A percentile compares a stretch with the other conserved stretches of the same genome.
These are phyloP conservation scores for Hypanus sabinus DNA, from an alignment of 2,113 vertebrate genomes.

Conservation along the genomic window DNA sequence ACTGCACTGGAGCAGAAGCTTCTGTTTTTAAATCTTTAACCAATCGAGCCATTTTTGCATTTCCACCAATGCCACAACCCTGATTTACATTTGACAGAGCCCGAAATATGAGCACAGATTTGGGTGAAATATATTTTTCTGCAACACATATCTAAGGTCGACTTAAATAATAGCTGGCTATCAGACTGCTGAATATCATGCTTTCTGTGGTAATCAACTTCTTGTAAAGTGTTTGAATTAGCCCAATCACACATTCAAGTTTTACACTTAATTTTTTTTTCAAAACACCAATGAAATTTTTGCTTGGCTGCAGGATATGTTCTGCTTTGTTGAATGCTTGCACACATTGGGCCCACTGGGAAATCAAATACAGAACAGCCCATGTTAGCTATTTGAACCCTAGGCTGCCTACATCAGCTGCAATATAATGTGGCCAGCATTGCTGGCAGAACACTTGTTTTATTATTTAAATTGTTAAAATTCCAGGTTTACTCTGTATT, in stretches of 20 bases:
- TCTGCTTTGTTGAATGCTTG: neutral
- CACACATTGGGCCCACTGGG: neutral
- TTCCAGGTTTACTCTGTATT: neutral
- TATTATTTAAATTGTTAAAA: neutral
- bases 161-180: neutral
- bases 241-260: neutral
- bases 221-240: neutral
- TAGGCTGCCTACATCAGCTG: neutral
- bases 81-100: neutral
- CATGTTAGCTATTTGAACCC: neutral
- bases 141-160: neutral
- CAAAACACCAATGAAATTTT: neutral
- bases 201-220: neutral
- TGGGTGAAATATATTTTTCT: neutral
- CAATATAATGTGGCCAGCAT: neutral
- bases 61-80: neutral
- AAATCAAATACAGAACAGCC: neutral
- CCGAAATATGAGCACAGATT: neutral
- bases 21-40: neutral
- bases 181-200: neutral
- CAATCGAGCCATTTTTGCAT: neutral
- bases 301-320: neutral
- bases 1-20: neutral
- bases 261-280: neutral
- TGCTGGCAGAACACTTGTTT: neutral